These are phyloP conservation scores for Lingula anatina DNA, from an alignment of 2,888 invertebrate species.

Conservation along the genomic window DNA sequence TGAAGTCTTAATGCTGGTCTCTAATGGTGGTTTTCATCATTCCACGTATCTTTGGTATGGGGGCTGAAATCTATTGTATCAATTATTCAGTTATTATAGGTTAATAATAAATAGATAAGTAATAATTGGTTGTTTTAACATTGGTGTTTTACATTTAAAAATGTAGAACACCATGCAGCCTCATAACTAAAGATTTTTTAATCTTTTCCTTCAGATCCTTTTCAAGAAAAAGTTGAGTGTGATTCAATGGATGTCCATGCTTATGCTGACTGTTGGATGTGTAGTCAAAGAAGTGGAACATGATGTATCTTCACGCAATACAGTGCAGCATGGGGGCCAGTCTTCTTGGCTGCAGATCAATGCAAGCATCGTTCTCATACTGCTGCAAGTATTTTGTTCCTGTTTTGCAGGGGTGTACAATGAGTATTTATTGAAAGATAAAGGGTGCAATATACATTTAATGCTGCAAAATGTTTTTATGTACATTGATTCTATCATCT, in stretches of 20 bases:
- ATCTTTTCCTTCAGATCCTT: slow-evolving; percentile 63
- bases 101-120: too few species aligned
- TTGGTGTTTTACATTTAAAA: too few species aligned
- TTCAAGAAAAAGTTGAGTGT: slow-evolving; percentile 75
- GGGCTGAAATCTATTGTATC: too few species aligned
- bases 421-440: slow-evolving; percentile 84
- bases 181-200: too few species aligned
- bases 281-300: slow-evolving; percentile 74
- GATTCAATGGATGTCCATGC: slow-evolving; percentile 85
- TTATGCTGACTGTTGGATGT: slow-evolving; percentile 80
- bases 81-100: too few species aligned
- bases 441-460: slow-evolving; percentile 78
- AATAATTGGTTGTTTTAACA: too few species aligned
- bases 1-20: too few species aligned
- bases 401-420: slow-evolving; percentile 94
- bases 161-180: too few species aligned
- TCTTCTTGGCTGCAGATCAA: slow-evolving; percentile 1
- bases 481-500: slow-evolving; percentile 91
- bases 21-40: too few species aligned
- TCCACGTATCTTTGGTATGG: too few species aligned
- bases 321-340: neutral
- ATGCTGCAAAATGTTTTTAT: slow-evolving; percentile 92
- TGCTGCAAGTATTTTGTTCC: slow-evolving; percentile 78
- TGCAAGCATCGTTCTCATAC: slow-evolving; percentile 15
- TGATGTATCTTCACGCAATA: slow-evolving; percentile 19